Base-by-base conservation (phyloP, 1,140 invertebrate species). In the Saccostrea glomerata region DNA sequence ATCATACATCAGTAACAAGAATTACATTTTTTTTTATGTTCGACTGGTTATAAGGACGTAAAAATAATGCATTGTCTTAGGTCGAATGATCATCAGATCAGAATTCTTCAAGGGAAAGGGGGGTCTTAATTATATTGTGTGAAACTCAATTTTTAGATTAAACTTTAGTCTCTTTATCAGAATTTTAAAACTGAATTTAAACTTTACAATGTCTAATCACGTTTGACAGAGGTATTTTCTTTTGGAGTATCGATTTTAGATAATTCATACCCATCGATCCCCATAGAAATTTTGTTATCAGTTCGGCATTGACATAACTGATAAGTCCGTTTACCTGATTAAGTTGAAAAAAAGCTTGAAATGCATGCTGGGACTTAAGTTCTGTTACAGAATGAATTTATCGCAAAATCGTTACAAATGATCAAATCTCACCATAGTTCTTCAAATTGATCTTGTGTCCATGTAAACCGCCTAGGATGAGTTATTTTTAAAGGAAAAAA, bases 241-340 rank as follows among this genome's bases (percentile, higher is more conserved):
- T 23, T 30, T 23, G 1, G 66, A 11, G 15, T 77, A 36, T 30
- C 70, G 70, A 77, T 63, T 63, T 63, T n/a, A 63, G 13, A 63
- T n/a, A 63, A 63, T 20, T 20, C n/a, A 77, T 5, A 30, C 23
- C 3, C 2, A 15, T 30, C 30, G 23, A 25, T 30, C 30, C 30
- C 3, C 12, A 77, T 77, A 30, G 70, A 77, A 30, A 30, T 36
- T 36, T 12, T 36, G 70, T 77, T 77, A 77, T 77, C 70, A 77
- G 70, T 77, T 30, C 25, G 70, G 25, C 70, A 77, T 77, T 77
- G 23, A 77, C 23, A 30, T 77, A 30, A 47, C 70, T 36, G 70
- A 77, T 77, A 77, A 77, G 70, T 77, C 70, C 70, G 3, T 4
- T 73, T 77, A 30, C 25, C 70, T 77, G 70, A 36, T 25, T 40